A percentile compares a stretch with the other conserved stretches of the same genome.
Conservation (phyloP, 2,888 invertebrate genomes). For the Neoitamus cyanurus region DNA sequence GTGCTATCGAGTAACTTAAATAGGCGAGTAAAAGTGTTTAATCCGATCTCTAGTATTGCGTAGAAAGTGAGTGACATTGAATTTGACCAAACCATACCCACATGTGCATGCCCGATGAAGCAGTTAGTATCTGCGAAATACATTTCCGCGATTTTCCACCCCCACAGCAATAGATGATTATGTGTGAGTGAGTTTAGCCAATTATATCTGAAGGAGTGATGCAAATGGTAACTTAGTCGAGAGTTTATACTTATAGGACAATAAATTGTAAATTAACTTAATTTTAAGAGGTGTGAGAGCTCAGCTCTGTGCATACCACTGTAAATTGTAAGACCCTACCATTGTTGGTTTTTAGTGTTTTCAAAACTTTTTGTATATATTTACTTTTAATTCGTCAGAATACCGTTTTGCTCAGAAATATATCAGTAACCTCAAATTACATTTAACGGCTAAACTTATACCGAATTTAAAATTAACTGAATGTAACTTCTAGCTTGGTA, state of each 20-base stretch:
- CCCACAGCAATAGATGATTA: neutral
- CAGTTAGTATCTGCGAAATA: neutral
- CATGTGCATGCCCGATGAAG: neutral
- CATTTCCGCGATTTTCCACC: neutral
- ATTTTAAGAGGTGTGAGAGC: neutral
- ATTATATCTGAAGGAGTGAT: neutral
- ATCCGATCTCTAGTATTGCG: neutral
- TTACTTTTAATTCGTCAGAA: neutral
- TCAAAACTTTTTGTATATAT: neutral
- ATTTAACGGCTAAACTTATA: too few relatives aligned
- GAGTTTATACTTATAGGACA: slow-evolving; percentile 31
- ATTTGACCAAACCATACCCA: neutral
- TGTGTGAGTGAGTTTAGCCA: neutral
- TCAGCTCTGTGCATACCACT: slow-evolving; percentile 7
- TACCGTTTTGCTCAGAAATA: neutral
- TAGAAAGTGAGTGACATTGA: neutral
- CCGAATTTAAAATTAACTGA: too few relatives aligned
- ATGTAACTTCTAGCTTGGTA: too few relatives aligned
- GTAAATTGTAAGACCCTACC: neutral
- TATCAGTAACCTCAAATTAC: neutral
- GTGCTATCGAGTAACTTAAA: neutral
- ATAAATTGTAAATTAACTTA: slow-evolving; percentile 2
- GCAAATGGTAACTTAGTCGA: neutral
- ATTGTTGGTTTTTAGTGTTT: too few relatives aligned
- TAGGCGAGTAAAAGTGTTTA: neutral